Percentiles rank a stretch among this genome's conserved stretches.
These are phyloP conservation scores for Corythornis cristatus DNA, from an alignment of 2,113 vertebrate species.

Conservation along the genomic window DNA sequence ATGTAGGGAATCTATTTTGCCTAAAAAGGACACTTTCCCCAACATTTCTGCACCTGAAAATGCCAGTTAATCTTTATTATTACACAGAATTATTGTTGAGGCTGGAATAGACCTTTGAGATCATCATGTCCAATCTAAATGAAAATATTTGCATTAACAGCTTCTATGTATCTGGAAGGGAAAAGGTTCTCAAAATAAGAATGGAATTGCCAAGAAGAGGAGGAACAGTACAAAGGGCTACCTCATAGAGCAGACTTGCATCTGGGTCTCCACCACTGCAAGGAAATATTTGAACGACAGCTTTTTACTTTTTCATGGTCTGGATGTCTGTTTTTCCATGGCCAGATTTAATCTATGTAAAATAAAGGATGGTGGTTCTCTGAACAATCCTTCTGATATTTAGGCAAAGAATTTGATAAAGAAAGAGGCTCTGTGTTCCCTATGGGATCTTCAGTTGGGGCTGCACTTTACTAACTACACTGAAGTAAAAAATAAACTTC, in stretches of 20 bases:
- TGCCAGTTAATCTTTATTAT: neutral
- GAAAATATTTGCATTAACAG: neutral
- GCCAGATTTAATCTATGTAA: neutral
- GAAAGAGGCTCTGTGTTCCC: neutral
- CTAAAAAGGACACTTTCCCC: neutral
- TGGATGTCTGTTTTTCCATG: neutral
- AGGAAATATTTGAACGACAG: neutral
- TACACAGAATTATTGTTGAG: too few species aligned
- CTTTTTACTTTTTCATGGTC: neutral
- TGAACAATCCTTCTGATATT: neutral
- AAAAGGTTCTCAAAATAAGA: neutral
- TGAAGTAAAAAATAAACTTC: neutral
- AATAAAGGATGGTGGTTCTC: neutral
- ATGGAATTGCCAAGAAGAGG: neutral
- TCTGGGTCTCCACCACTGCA: neutral
- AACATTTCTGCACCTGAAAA: neutral
- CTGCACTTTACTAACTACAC: neutral
- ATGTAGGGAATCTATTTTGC: neutral
- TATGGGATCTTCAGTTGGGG: neutral
- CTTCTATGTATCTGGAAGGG: neutral
- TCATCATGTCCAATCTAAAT: neutral
- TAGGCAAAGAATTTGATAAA: neutral
- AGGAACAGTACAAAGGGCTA: neutral
- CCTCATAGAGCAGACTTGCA: neutral
- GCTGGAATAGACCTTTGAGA: too few species aligned